Conservation (phyloP, 2,888 invertebrate species). For the Dasysyrphus tricinctus region DNA sequence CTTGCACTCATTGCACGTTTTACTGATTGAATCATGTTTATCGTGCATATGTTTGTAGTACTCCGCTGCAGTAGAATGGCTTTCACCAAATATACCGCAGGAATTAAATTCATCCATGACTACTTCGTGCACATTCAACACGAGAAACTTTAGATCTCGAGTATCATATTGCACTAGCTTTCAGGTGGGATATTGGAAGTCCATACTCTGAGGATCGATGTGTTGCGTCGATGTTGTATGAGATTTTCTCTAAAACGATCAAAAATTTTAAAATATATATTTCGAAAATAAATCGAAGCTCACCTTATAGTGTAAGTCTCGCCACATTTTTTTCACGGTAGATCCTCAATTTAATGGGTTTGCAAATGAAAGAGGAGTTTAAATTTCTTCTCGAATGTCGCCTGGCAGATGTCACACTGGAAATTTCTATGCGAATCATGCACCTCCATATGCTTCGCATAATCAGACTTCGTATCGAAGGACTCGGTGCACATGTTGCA, state of each 20-base stretch:
- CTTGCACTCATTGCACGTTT: too few species aligned
- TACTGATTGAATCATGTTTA: too few species aligned
- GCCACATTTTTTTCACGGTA: constrained; percentile 72
- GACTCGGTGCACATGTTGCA: constrained; percentile 67
- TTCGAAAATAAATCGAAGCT: not conserved
- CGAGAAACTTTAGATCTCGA: constrained; percentile 72
- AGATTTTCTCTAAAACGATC: constrained; percentile 65
- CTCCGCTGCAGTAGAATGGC: constrained; percentile 56
- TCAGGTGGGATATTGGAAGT: constrained; percentile 71
- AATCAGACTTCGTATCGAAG: constrained; percentile 58
- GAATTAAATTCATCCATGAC: constrained; percentile 65
- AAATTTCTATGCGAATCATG: too few species aligned
- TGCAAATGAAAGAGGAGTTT: constrained; percentile 74
- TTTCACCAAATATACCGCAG: constrained; percentile 68
- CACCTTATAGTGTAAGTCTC: constrained; percentile 72
- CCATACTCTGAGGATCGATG: constrained; percentile 67
- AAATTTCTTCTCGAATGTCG: too few species aligned
- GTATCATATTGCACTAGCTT: constrained; percentile 66
- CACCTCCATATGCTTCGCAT: constrained; percentile 69
- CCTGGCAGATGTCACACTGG: too few species aligned
- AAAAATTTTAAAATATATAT: not conserved
- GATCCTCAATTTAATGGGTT: constrained; percentile 72
- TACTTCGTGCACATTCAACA: constrained; percentile 65
- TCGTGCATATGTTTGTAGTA: constrained; percentile 75
- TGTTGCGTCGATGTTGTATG: constrained; percentile 65